phyloP scores from a whole-genome alignment of 2,113 vertebrate genomes.

The Holacanthus passer region DNA sequence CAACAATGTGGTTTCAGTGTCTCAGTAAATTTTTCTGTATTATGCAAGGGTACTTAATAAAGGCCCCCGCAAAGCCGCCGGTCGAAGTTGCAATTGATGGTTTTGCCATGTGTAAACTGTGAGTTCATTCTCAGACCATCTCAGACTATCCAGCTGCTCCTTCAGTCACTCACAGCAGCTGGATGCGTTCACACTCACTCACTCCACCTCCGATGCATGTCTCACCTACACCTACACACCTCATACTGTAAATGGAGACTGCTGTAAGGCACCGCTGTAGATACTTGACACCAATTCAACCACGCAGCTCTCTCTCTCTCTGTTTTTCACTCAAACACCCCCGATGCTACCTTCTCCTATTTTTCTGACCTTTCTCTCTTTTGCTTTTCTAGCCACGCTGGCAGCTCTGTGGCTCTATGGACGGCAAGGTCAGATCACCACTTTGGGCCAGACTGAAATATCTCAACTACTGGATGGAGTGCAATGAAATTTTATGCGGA shows the following conservation, averaged over 20 bases:
- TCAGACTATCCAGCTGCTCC: constrained; percentile 65
- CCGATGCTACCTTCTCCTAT: background rate
- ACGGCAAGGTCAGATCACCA: background rate
- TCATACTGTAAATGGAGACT: constrained; percentile 14
- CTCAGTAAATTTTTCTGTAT: constrained; percentile 44
- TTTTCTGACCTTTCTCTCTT: constrained; percentile 11
- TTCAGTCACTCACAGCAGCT: constrained; percentile 60
- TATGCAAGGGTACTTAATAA: constrained; percentile 42
- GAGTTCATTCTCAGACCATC: constrained; percentile 63
- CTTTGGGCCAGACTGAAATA: background rate
- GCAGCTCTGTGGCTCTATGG: background rate
- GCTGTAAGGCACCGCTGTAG: constrained; percentile 47
- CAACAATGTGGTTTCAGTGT: constrained; percentile 59
- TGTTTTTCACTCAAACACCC: constrained; percentile 23
- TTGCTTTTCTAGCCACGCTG: background rate
- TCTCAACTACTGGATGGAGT: too few relatives aligned
- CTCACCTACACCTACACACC: constrained; percentile 57
- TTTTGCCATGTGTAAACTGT: constrained; percentile 67
- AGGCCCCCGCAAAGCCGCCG: constrained; percentile 34
- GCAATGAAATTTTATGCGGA: too few relatives aligned
- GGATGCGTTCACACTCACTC: constrained; percentile 56
- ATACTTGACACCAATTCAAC: constrained; percentile 32
- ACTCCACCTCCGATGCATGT: constrained; percentile 23
- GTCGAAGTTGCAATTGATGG: constrained; percentile 54
- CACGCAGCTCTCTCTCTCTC: constrained; percentile 1